Percentiles rank a stretch among this genome's conserved stretches.
phyloP scores from a whole-genome alignment of 2,797 vertebrate species.

The Pogonophryne albipinna region DNA sequence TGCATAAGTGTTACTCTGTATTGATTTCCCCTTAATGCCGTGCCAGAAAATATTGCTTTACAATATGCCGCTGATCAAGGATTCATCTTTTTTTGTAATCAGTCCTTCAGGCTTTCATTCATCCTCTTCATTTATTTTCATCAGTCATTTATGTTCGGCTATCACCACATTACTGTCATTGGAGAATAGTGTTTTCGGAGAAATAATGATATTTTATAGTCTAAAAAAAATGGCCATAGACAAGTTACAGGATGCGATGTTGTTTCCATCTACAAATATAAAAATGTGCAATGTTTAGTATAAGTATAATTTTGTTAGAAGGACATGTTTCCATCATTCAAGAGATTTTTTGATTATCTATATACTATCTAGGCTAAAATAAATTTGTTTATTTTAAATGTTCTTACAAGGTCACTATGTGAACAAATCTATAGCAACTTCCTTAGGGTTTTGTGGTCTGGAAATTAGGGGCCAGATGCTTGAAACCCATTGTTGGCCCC shows the following conservation, averaged over 20 bases:
- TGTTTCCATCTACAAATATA: not conserved
- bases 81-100: conserved; percentile 17
- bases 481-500: not conserved
- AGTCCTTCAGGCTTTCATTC: not conserved
- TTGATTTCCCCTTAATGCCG: conserved; percentile 57
- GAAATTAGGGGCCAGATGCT: not conserved
- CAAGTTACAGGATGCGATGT: not conserved
- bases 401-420: no score
- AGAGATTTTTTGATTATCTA: not conserved
- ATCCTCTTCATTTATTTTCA: not conserved
- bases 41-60: conserved; percentile 38
- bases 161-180: not conserved
- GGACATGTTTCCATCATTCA: not conserved
- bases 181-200: not conserved
- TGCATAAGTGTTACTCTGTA: conserved; percentile 52
- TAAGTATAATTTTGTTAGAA: no score
- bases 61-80: conserved; percentile 19
- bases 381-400: no score
- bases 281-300: no score
- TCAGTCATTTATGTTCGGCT: not conserved
- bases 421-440: not conserved
- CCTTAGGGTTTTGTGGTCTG: not conserved
- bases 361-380: not conserved
- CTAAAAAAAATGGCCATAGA: not conserved
- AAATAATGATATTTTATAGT: not conserved